These are phyloP conservation scores for Therioaphis trifolii DNA, from an alignment of 2,888 invertebrate species.

Conservation along the genomic window DNA sequence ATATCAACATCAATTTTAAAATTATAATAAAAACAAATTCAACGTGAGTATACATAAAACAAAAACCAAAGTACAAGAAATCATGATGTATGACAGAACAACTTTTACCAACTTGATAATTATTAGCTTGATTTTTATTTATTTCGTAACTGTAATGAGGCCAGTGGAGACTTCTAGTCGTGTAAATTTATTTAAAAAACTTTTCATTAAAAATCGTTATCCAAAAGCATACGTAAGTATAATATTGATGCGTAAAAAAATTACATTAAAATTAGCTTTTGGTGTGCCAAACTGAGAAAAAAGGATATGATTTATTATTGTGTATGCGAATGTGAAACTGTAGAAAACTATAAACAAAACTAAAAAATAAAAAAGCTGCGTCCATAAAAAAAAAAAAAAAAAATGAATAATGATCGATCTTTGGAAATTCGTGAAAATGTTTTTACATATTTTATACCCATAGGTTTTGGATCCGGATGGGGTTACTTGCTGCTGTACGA, in stretches of 20 bases:
- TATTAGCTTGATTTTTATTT: background rate
- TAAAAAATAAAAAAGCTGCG: constrained; percentile 12
- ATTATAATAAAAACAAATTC: background rate
- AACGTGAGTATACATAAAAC: background rate
- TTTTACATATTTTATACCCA: constrained; percentile 9
- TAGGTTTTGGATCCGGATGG: background rate
- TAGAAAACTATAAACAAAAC: constrained; percentile 35
- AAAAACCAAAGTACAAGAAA: background rate
- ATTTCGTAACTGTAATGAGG: constrained; percentile 1
- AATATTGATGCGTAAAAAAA: background rate
- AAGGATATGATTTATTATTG: constrained; percentile 25
- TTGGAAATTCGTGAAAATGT: constrained; percentile 21
- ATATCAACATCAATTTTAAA: background rate
- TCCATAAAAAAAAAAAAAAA: too few relatives aligned
- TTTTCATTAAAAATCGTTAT: background rate
- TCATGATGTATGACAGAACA: constrained; percentile 32
- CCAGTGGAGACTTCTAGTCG: background rate
- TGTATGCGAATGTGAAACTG: background rate
- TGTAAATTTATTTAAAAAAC: background rate
- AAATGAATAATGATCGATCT: constrained; percentile 51
- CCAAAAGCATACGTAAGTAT: background rate
- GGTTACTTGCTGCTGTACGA: background rate
- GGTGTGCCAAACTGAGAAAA: background rate
- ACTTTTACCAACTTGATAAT: constrained; percentile 41
- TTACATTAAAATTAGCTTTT: background rate